Percentiles rank a stretch among this genome's conserved stretches.
Evolutionary conservation across 1,140 invertebrate species (phyloP).

Genomic region (Drosophila nebulosa): DNA sequence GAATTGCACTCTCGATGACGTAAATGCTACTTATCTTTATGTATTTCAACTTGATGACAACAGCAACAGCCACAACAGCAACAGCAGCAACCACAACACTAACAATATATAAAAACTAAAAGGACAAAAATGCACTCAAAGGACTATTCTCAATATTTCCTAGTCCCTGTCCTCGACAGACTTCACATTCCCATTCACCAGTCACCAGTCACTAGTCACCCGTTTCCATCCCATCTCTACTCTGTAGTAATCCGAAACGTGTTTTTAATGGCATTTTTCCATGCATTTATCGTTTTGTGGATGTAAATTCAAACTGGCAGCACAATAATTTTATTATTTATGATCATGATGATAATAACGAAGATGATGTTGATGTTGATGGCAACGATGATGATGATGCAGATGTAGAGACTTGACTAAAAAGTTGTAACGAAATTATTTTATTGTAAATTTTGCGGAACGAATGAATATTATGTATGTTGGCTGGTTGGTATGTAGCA

Average conservation of each 20-base stretch:
- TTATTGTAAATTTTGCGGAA: slow-evolving; percentile 67
- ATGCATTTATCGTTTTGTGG: slow-evolving; percentile 38
- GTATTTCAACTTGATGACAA: slow-evolving; percentile 16
- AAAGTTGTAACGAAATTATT: slow-evolving; percentile 75
- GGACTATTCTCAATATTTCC: slow-evolving; percentile 14
- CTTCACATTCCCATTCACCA: background rate
- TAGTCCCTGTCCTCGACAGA: background rate
- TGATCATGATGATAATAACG: slow-evolving; percentile 59
- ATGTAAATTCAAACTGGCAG: slow-evolving; percentile 75
- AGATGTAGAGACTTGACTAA: slow-evolving; percentile 18
- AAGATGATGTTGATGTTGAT: slow-evolving; percentile 14
- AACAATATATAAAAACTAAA: background rate
- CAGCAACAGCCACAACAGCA: background rate
- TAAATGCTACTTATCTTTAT: slow-evolving; percentile 11
- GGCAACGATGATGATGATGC: background rate
- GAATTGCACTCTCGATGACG: slow-evolving; percentile 6
- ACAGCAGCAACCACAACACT: background rate
- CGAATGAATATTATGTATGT: slow-evolving; percentile 53
- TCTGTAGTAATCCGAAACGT: slow-evolving; percentile 50
- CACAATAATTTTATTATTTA: slow-evolving; percentile 76
- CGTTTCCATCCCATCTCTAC: background rate
- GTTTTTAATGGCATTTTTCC: slow-evolving; percentile 66
- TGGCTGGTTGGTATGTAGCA: slow-evolving; percentile 48
- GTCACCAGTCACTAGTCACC: too few relatives aligned
- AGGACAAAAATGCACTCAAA: slow-evolving; percentile 1